Base-by-base conservation (phyloP, 2,797 vertebrate species). In the Passerculus sandwichensis region DNA sequence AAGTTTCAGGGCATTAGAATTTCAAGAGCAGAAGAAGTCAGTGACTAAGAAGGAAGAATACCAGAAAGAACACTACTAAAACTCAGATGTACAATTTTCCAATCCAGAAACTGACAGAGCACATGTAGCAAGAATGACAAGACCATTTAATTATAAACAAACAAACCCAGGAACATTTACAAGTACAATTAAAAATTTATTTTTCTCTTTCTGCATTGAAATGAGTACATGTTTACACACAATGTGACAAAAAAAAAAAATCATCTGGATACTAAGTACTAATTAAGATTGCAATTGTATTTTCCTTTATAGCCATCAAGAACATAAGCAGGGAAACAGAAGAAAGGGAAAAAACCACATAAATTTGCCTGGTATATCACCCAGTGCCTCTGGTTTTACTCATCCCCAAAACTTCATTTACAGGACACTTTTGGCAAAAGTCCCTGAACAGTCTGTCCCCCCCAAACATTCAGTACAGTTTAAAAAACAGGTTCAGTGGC, bases 131-230 rank as follows among this genome's bases (percentile, higher is more conserved):
- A 67, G 34, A 85, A 78, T 14, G 9, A 78, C 32, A 79, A 45
- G 15, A 54, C 13, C 23, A 11, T 61, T 48, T 26, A 82, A 62
- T 50, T 20, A 15, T 25, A 27, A 3, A 22, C 18, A 32, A 38
- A 21, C 5, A 9, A 44, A 26, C 16, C 11, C 22, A n/a, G 50
- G 38, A 92, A 38, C 30, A 66, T 91, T 88, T 78, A 80, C 50
- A 94, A 93, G 76, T 60, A 94, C 78, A 94, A 92, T 56, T 93
- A 79, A 59, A 96, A 92, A 92, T 97, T 96, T 96, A 96, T 97
- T 97, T 69, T 89, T 66, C 71, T 82, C 95, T 72, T 91, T 66
- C 77, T 77, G 40, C 57, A 45, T 42, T 80, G 70, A 89, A 92
- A 62, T 78, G 45, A 95, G 21, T 73, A 91, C 59, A 95, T 11